phyloP scores from a whole-genome alignment of 2,113 vertebrate genomes.

The Morone chrysops region DNA sequence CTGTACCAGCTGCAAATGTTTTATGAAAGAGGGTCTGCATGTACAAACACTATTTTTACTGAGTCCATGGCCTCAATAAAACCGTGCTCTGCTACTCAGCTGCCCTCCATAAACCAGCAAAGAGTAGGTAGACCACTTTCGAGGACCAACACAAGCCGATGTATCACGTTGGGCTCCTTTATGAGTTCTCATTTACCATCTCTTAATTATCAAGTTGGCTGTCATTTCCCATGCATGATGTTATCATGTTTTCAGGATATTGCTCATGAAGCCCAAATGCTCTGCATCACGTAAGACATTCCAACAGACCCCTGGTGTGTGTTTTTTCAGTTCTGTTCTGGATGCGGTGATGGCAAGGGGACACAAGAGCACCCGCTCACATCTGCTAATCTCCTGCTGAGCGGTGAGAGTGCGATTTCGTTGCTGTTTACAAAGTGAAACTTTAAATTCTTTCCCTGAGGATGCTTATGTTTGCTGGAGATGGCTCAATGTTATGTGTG shows the following conservation, averaged over 20 bases:
- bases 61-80: background rate
- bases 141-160: background rate
- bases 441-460: background rate
- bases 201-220: background rate
- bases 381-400: constrained; percentile 1
- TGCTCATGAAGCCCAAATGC: constrained; percentile 13
- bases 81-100: background rate
- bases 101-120: background rate
- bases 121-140: background rate
- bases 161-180: background rate
- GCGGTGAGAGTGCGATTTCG: background rate
- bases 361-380: background rate
- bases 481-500: background rate
- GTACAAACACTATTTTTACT: background rate
- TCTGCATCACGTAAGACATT: constrained; percentile 1
- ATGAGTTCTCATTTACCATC: background rate
- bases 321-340: background rate
- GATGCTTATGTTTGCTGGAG: constrained; percentile 2
- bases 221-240: background rate
- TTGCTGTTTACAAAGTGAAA: background rate
- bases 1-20: too few relatives aligned
- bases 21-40: too few relatives aligned
- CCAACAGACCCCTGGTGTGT: background rate
- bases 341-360: background rate
- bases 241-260: constrained; percentile 8